Percentiles rank a stretch among this genome's conserved stretches.
These are phyloP conservation scores for Corvus moneduloides DNA, from an alignment of 2,113 vertebrate genomes.

Conservation along the genomic window DNA sequence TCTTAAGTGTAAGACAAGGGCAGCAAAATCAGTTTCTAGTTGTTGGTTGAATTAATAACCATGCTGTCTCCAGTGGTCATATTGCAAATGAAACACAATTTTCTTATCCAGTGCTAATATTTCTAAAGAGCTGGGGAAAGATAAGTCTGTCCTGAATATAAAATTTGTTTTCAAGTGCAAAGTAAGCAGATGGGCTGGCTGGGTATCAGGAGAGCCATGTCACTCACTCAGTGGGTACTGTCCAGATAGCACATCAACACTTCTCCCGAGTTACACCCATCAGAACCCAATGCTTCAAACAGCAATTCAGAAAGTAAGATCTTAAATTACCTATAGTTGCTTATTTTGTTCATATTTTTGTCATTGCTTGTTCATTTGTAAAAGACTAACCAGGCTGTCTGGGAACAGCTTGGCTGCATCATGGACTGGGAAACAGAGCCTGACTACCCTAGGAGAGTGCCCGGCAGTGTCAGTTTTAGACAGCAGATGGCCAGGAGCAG, in stretches of 20 bases:
- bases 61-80: background rate
- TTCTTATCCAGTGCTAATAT: background rate
- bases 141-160: conserved; percentile 1
- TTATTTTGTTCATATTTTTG: conserved; percentile 9
- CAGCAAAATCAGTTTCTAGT: background rate
- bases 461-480: conserved; percentile 4
- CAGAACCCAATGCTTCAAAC: background rate
- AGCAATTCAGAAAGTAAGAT: background rate
- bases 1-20: background rate
- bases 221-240: conserved; percentile 21
- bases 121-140: background rate
- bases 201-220: background rate
- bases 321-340: conserved; percentile 35
- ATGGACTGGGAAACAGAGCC: conserved; percentile 2
- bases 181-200: conserved; percentile 52
- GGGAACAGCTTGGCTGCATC: conserved; percentile 61
- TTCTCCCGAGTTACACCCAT: background rate
- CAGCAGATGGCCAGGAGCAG: conserved; percentile 46
- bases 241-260: conserved; percentile 51
- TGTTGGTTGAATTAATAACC: background rate
- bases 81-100: background rate
- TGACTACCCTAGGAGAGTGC: background rate
- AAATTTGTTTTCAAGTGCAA: conserved; percentile 35
- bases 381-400: conserved; percentile 47
- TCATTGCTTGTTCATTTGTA: conserved; percentile 32